Evolutionary conservation across 2,113 vertebrate species (phyloP).

Genomic region (Columbina picui): DNA sequence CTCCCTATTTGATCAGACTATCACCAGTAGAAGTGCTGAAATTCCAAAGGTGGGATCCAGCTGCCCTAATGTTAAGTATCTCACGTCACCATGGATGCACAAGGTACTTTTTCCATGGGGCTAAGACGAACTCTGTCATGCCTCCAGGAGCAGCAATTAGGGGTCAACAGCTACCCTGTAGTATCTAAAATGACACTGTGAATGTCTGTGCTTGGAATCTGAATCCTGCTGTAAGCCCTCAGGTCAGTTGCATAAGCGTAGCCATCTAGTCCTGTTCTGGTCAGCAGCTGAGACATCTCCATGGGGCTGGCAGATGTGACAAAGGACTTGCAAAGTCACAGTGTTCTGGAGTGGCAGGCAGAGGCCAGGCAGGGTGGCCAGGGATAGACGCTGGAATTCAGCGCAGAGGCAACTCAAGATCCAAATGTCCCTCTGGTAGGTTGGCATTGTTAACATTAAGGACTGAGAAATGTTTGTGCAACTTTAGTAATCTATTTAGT

Average conservation of each 20-base stretch:
- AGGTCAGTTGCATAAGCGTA: background rate
- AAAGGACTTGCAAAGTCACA: background rate
- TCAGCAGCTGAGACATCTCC: background rate
- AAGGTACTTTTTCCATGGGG: background rate
- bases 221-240: background rate
- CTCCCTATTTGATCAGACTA: background rate
- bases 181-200: background rate
- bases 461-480: background rate
- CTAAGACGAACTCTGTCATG: background rate
- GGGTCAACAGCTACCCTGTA: background rate
- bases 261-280: background rate
- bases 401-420: background rate
- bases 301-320: background rate
- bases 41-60: background rate
- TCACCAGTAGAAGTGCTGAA: background rate
- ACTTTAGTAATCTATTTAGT: background rate
- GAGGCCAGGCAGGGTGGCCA: background rate
- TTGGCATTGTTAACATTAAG: background rate
- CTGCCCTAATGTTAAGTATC: background rate
- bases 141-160: background rate
- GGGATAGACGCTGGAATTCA: background rate
- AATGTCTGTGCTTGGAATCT: background rate
- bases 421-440: background rate
- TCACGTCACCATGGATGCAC: background rate
- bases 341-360: background rate